Evolutionary conservation across 2,888 invertebrate species (phyloP), one percentile per base, ranked within the genome.

Genomic region (Cantharis flavilabris): DNA sequence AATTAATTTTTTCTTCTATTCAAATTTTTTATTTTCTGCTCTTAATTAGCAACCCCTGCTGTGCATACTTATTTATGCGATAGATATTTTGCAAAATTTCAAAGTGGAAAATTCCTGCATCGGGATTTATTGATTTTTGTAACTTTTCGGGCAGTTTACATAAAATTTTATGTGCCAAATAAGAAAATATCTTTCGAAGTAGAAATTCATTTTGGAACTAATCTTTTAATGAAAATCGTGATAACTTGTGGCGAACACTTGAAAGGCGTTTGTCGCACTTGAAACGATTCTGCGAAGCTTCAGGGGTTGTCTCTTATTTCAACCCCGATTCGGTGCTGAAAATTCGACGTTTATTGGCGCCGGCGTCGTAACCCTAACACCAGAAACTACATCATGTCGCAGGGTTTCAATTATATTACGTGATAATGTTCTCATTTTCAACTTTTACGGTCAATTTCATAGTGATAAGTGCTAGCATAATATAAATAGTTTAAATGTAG

Each of bases 361-460:
- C 78, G 78, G 76, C 78, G 78, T 76, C 78, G 78, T 76, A 72
- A 72, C 76, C 72, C 49, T 69, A 28, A 70, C 70, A 75, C 71
- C 69, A 70, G 64, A 33, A 65, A 75, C 72, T 62, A 69, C 69
- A 76, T 63, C 70, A 77, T 77, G 73, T 71, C 76, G 72, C 73
- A 64, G 73, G 67, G 14, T 74, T 67, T 62, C 67, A 65, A 26
- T 71, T 16, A 33, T 76, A 76, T 63, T 69, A 69, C 62, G 64
- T 71, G 73, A 30, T 70, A 76, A 72, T 62, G 62, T 69, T 62
- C 20, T 70, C 49, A 69, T 75, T 67, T 65, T 49, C 65, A 62
- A 69, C 30, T n/a, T 72, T 75, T 73, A 72, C 73, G 71, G 73
- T 73, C 73, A 76, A 71, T 73, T 76, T 14, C 26, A 26, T 73